These are phyloP conservation scores for Emydoidea blandingii DNA, from an alignment of 2,797 vertebrate species.

Conservation along the genomic window DNA sequence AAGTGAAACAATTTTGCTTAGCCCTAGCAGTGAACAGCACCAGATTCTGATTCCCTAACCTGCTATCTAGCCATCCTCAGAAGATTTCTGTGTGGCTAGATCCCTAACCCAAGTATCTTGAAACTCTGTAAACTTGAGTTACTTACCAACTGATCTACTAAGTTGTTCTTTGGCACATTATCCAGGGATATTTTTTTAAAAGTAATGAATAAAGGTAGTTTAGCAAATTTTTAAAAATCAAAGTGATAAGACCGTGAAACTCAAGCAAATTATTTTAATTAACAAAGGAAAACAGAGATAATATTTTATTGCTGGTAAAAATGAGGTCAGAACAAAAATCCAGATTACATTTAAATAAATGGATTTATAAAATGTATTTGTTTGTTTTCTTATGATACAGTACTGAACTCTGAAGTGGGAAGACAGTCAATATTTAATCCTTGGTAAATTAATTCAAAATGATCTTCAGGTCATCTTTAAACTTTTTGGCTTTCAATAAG, in stretches of 20 bases:
- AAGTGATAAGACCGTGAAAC: neutral
- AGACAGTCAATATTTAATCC: neutral
- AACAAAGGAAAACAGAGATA: neutral
- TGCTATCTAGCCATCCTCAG: rapidly evolving
- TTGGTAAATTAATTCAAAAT: neutral
- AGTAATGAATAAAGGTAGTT: neutral
- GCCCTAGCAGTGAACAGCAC: neutral
- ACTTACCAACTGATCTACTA: neutral
- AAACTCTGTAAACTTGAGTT: neutral
- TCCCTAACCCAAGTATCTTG: neutral
- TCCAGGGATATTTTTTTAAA: neutral
- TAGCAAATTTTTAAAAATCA: neutral
- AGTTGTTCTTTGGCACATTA: neutral
- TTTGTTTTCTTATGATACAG: neutral
- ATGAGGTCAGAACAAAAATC: neutral
- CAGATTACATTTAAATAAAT: neutral
- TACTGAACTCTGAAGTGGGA: neutral
- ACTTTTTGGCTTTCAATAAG: neutral
- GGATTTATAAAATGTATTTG: neutral
- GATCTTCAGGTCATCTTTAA: neutral
- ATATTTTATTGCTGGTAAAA: neutral
- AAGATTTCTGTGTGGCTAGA: neutral
- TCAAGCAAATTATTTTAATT: neutral
- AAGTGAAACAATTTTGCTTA: neutral
- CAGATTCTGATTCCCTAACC: neutral